phyloP scores from a whole-genome alignment of 2,888 invertebrate genomes.

The Euphydryas editha region DNA sequence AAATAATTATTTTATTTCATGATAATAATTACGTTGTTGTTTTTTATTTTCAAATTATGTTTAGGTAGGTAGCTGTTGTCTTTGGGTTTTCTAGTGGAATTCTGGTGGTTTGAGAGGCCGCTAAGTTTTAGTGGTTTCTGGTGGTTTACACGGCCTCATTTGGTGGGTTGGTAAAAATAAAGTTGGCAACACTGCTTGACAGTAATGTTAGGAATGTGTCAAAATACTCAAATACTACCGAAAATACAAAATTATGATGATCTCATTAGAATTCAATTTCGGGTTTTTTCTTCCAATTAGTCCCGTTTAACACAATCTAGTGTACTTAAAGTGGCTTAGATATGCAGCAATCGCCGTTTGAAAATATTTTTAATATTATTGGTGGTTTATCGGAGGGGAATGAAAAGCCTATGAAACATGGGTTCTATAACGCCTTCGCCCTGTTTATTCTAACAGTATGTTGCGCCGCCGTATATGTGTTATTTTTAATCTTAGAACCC shows the following conservation, averaged over 20 bases:
- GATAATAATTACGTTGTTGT: too few relatives aligned
- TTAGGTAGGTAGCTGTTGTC: too few relatives aligned
- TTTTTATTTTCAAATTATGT: too few relatives aligned
- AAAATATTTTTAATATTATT: constrained; percentile 87
- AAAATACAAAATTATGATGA: constrained; percentile 42
- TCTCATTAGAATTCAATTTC: constrained; percentile 40
- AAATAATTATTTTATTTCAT: too few relatives aligned
- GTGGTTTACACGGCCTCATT: too few relatives aligned
- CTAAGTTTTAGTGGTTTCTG: too few relatives aligned
- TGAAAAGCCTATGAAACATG: constrained; percentile 95
- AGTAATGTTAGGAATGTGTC: constrained; percentile 12
- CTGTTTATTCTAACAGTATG: constrained; percentile 88
- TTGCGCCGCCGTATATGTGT: constrained; percentile 88
- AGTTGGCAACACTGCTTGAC: constrained; percentile 1
- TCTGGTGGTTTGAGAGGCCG: too few relatives aligned
- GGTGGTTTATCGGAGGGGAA: constrained; percentile 89
- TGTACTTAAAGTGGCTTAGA: constrained; percentile 35
- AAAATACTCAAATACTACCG: constrained; percentile 36
- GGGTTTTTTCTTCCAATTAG: constrained; percentile 22
- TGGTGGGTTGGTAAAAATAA: too few relatives aligned
- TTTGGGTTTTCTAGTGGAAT: too few relatives aligned
- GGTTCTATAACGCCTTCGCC: constrained; percentile 95
- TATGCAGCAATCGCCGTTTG: constrained; percentile 84
- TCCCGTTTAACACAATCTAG: constrained; percentile 24
- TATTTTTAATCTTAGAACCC: constrained; percentile 94